phyloP scores from a whole-genome alignment of 64 coral and sea anemone species.

The Montipora foliosa region DNA sequence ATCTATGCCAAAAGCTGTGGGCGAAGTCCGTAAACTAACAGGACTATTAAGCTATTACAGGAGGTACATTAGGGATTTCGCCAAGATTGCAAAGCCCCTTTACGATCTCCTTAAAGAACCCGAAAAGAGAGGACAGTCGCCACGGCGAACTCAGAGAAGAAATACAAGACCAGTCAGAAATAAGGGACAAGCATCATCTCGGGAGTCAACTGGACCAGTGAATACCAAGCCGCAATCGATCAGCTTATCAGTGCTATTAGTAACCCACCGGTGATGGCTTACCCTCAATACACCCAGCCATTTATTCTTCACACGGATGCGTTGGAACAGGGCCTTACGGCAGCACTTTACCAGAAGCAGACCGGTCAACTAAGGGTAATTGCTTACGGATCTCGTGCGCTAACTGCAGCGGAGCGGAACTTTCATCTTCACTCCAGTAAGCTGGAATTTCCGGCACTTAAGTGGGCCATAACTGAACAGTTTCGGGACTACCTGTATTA shows the following conservation, averaged over 20 bases:
- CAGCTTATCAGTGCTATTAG: background rate
- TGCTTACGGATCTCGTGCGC: background rate
- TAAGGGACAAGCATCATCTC: background rate
- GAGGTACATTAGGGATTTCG: background rate
- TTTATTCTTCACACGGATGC: background rate
- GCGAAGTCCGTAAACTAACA: background rate
- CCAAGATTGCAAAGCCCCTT: background rate
- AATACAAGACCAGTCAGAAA: background rate
- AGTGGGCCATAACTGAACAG: no score
- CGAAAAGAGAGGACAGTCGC: background rate
- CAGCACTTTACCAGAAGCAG: background rate
- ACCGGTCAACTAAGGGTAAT: background rate
- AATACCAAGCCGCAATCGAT: background rate
- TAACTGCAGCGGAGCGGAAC: background rate
- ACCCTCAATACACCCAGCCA: background rate
- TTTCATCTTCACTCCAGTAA: background rate
- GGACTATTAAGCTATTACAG: slow-evolving; percentile 25
- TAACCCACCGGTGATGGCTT: background rate
- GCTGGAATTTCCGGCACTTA: no score
- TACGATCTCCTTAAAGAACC: slow-evolving; percentile 10
- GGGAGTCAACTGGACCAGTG: background rate
- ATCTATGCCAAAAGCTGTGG: background rate
- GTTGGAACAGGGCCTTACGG: background rate
- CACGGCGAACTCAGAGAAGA: background rate
- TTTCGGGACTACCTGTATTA: no score